These are phyloP conservation scores for Pogoniulus pusillus DNA, from an alignment of 2,797 vertebrate genomes.

Conservation along the genomic window DNA sequence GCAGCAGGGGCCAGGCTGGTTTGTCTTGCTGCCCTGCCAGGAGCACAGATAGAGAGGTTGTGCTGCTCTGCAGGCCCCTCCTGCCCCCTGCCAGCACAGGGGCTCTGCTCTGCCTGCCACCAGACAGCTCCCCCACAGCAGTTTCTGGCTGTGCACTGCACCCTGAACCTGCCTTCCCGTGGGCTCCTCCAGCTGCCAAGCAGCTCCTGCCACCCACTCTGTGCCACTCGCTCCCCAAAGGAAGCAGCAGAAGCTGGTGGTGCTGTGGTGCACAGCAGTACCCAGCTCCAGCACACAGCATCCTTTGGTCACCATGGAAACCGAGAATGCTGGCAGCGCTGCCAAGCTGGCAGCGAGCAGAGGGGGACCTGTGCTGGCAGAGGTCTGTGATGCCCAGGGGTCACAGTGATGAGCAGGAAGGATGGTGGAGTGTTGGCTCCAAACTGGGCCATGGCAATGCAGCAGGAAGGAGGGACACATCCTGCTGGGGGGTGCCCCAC, in stretches of 20 bases:
- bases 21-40: slow-evolving; percentile 6
- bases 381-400: rapidly evolving
- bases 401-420: not conserved
- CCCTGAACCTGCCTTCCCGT: rapidly evolving
- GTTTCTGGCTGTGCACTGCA: rapidly evolving
- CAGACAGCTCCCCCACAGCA: not conserved
- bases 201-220: not conserved
- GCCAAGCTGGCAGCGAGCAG: not conserved
- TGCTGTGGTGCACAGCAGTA: not conserved
- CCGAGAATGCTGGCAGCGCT: not conserved
- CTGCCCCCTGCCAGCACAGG: not conserved
- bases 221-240: not conserved
- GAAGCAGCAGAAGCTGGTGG: rapidly evolving
- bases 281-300: not conserved
- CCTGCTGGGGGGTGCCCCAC: rapidly evolving
- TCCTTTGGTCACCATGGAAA: slow-evolving; percentile 9
- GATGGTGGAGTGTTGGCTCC: not conserved
- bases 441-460: not conserved
- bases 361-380: rapidly evolving
- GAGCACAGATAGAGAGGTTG: not conserved
- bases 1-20: not conserved
- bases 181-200: not conserved
- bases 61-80: not conserved
- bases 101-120: not conserved
- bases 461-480: not conserved